These are phyloP conservation scores for Limulus polyphemus DNA, from an alignment of 2,888 invertebrate genomes.

Conservation along the genomic window DNA sequence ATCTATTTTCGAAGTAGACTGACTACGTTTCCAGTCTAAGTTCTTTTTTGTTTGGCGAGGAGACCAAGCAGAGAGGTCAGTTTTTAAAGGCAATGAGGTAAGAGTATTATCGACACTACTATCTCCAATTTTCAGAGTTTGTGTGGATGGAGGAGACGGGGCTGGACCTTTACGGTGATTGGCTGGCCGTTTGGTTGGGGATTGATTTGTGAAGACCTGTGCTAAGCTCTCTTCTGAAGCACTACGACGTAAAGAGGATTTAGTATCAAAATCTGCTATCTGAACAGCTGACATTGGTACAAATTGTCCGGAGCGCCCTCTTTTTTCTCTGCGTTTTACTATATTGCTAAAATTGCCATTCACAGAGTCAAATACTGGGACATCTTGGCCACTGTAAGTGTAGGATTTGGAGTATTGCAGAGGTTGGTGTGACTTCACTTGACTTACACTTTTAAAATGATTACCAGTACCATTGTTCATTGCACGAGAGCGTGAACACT, in stretches of 20 bases:
- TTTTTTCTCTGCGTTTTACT: neutral
- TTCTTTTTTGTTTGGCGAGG: constrained; percentile 15
- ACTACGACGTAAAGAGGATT: constrained; percentile 32
- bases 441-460: neutral
- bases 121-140: constrained; percentile 12
- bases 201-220: constrained; percentile 14
- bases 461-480: neutral
- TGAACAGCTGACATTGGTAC: constrained; percentile 15
- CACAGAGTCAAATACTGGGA: neutral
- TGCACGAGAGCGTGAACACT: constrained; percentile 3
- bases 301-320: neutral
- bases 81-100: constrained; percentile 1
- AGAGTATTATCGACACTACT: constrained; percentile 11
- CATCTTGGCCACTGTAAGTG: neutral
- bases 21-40: constrained; percentile 29
- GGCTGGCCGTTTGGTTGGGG: constrained; percentile 27
- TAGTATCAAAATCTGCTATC: constrained; percentile 12
- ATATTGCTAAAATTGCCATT: neutral
- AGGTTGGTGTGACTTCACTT: neutral
- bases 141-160: constrained; percentile 29
- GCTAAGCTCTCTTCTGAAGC: constrained; percentile 38
- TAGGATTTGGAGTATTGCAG: neutral
- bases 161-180: constrained; percentile 31
- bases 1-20: constrained; percentile 33
- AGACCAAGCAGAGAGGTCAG: constrained; percentile 20